Evolutionary conservation across 1,140 invertebrate species (phyloP), one percentile per base, ranked within the genome.

Genomic region (Rhynchophorus ferrugineus): DNA sequence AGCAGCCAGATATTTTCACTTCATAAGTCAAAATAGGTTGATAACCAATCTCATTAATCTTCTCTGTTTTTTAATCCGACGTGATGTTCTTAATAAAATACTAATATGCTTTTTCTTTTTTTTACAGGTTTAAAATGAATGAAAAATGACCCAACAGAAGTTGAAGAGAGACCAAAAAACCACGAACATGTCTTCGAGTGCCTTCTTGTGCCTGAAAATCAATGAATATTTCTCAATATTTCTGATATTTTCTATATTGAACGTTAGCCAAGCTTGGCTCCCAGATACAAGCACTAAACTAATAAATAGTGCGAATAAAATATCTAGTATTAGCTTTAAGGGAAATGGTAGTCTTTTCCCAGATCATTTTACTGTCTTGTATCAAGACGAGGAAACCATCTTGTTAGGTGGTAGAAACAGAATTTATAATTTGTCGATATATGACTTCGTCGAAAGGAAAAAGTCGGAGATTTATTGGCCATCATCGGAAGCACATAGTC

Each of bases 371-470:
- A 73, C 73, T 62, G 68, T 76, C 63, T 70, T 76, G 64, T 66
- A 73, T 65, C 70, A 74, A 65, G 70, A 75, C 59, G 69, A 73
- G 52, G 67, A 65, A 44, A 70, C 69, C 11, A 62, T 75, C 47
- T 56, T 75, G 46, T 60, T 76, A 43, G 74, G 74, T 50, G 74
- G 73, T 72, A 84, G 86, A 67, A 87, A 89, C 71, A 75, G 80
- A 64, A 79, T 89, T 58, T 89, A 89, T 72, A 90, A 89, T 71
- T 77, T 89, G 64, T 87, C 83, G 65, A 73, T 89, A 47, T 74
- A 76, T 58, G 81, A 84, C 64, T 75, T 86, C 61, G 75, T 74
- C 50, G 83, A 89, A 69, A 67, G 60, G 17, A 71, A 64, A 36
- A 63, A 65, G 7, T 60, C 51, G 8, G 52, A 59, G 17, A 79